A percentile compares a stretch with the other conserved stretches of the same genome.
These are phyloP conservation scores for Peromyscus californicus DNA, from an alignment of 2,113 vertebrate species.

Conservation along the genomic window DNA sequence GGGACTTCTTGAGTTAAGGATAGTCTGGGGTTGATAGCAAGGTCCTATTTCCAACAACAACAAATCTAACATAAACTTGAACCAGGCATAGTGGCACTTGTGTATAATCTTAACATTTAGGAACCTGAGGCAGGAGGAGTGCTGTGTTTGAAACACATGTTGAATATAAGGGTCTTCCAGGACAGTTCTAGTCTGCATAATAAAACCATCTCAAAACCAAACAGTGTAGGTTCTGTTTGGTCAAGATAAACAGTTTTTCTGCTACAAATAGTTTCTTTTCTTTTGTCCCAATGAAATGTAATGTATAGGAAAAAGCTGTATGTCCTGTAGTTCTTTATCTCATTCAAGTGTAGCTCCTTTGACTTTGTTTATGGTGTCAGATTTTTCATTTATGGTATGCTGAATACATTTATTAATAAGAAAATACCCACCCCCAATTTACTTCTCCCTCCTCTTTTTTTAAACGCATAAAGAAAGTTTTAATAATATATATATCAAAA, in stretches of 20 bases:
- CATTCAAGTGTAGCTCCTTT: slow-evolving; percentile 29
- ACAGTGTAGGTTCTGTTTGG: neutral
- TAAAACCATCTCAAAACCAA: neutral
- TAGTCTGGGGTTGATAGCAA: neutral
- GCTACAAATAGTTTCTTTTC: neutral
- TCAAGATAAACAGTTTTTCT: slow-evolving; percentile 47
- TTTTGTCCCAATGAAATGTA: neutral
- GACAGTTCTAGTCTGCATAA: neutral
- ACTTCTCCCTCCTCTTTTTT: neutral
- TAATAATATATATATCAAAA: neutral
- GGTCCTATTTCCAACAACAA: neutral
- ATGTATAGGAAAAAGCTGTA: slow-evolving; percentile 28
- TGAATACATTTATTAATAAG: slow-evolving; percentile 48
- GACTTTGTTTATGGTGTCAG: slow-evolving; percentile 22
- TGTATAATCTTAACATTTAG: neutral
- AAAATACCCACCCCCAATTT: neutral
- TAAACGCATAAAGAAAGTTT: neutral
- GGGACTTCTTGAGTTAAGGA: neutral
- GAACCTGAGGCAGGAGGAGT: neutral
- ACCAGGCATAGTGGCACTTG: neutral
- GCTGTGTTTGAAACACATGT: neutral
- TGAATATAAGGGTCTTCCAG: neutral
- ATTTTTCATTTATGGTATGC: slow-evolving; percentile 31
- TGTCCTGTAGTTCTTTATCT: slow-evolving; percentile 50
- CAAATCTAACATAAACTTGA: slow-evolving; percentile 14